Percentiles rank a stretch among this genome's conserved stretches.
phyloP scores from a whole-genome alignment of 92 coral and sea anemone genomes.

The Heteractis magnifica region DNA sequence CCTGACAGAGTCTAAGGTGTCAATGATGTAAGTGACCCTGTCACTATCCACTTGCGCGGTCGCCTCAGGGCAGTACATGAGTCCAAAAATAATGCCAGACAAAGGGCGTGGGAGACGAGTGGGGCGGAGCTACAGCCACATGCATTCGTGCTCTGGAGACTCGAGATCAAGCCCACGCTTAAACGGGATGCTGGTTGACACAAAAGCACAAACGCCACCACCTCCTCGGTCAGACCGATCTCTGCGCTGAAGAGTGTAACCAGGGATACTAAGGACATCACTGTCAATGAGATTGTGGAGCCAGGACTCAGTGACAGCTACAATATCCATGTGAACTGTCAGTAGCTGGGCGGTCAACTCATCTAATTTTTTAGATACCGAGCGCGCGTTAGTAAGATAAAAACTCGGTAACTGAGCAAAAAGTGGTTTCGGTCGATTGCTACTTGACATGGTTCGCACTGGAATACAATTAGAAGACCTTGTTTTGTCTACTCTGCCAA shows the following conservation, averaged over 20 bases:
- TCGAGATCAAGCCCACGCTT: not conserved
- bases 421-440: too few species aligned
- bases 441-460: too few species aligned
- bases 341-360: not conserved
- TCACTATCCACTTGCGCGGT: not conserved
- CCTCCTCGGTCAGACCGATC: not conserved
- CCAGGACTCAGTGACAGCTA: not conserved
- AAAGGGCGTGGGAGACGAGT: not conserved
- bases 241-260: not conserved
- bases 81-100: not conserved
- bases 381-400: not conserved
- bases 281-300: not conserved
- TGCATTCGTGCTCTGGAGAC: not conserved
- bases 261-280: not conserved
- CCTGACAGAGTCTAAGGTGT: not conserved
- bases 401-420: not conserved
- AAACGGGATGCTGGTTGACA: not conserved
- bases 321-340: not conserved
- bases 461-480: too few species aligned
- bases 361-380: not conserved
- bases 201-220: not conserved
- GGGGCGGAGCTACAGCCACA: not conserved
- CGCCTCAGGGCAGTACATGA: not conserved
- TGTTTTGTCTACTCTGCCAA: too few species aligned
- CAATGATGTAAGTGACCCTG: not conserved